Conservation (phyloP, 2,888 invertebrate species). For the Sphaeridia pumilis region DNA sequence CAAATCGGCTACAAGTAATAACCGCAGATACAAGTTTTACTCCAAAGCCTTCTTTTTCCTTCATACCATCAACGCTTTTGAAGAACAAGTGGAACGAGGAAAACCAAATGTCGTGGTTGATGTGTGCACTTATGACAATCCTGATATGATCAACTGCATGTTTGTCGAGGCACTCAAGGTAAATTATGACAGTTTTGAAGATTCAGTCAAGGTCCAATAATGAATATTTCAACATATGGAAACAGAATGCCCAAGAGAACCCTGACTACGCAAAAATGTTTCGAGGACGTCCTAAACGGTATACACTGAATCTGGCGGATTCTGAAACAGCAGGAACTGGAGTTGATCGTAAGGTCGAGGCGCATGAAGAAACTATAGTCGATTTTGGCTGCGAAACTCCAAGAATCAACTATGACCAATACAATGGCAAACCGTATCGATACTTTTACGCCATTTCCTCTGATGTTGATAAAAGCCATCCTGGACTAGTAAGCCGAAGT, state of each 20-base stretch:
- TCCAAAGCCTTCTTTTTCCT: slow-evolving; percentile 66
- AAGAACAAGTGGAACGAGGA: slow-evolving; percentile 38
- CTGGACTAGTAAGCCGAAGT: slow-evolving; percentile 53
- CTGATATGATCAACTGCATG: slow-evolving; percentile 74
- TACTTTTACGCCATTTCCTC: slow-evolving; percentile 84
- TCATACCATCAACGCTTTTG: slow-evolving; percentile 56
- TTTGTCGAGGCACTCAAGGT: slow-evolving; percentile 68
- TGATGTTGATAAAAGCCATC: slow-evolving; percentile 61
- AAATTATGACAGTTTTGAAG: slow-evolving; percentile 20
- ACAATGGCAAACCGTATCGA: slow-evolving; percentile 56
- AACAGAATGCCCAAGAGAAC: slow-evolving; percentile 50
- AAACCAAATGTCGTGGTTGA: slow-evolving; percentile 54
- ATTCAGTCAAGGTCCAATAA: background rate
- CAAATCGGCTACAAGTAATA: background rate
- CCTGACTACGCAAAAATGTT: slow-evolving; percentile 70
- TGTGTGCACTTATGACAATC: slow-evolving; percentile 69
- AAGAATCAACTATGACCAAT: slow-evolving; percentile 60
- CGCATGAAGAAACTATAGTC: slow-evolving; percentile 51
- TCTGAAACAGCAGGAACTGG: background rate
- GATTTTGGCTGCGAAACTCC: slow-evolving; percentile 78
- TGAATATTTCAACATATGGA: background rate
- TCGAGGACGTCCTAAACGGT: slow-evolving; percentile 62
- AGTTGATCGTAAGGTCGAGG: background rate
- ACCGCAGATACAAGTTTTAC: slow-evolving; percentile 24
- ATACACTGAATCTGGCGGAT: slow-evolving; percentile 54